Conservation (phyloP, 2,113 vertebrate species). For the Nesoenas mayeri region DNA sequence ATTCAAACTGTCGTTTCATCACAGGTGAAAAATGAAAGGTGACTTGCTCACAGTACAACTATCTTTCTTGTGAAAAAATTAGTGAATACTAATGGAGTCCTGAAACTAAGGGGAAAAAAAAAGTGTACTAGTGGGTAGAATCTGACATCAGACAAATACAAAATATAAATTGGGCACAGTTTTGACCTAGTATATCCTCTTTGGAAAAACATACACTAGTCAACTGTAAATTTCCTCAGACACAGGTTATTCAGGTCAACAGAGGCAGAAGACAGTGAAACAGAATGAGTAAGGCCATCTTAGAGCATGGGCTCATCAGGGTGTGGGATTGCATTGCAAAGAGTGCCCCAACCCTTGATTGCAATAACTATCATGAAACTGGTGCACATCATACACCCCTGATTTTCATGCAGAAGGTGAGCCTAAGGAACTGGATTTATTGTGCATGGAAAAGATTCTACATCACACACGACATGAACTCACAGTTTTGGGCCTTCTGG, state of each 20-base stretch:
- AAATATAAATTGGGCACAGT: not conserved
- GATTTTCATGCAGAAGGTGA: not conserved
- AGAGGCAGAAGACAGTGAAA: not conserved
- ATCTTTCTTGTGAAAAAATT: not conserved
- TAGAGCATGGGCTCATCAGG: not conserved
- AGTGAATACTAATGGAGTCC: not conserved
- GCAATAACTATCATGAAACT: not conserved
- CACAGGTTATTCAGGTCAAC: not conserved
- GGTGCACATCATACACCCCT: not conserved
- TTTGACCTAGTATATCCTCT: not conserved
- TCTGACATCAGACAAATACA: not conserved
- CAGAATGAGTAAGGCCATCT: not conserved
- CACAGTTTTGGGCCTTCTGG: not conserved
- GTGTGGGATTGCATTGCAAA: not conserved
- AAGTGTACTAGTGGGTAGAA: not conserved
- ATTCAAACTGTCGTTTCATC: not conserved
- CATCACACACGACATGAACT: not conserved
- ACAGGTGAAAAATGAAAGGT: not conserved
- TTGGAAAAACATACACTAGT: not conserved
- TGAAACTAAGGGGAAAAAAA: not conserved
- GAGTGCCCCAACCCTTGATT: not conserved
- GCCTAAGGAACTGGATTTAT: not conserved
- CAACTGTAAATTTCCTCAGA: not conserved
- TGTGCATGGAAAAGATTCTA: not conserved
- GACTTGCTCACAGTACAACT: not conserved